phyloP scores from a whole-genome alignment of 2,113 vertebrate genomes.

The Podarcis cretensis region DNA sequence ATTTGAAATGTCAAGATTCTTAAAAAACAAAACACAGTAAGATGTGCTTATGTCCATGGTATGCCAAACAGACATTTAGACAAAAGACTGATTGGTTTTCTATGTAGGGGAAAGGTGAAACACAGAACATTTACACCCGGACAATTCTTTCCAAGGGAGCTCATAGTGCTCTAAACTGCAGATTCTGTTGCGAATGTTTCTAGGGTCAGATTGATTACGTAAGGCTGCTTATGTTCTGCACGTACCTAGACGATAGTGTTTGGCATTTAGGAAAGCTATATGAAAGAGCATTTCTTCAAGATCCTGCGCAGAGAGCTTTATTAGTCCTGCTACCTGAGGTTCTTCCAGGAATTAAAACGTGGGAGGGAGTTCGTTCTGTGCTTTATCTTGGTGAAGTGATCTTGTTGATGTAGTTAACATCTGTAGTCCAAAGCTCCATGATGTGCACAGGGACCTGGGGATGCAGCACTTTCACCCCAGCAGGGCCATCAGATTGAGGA shows the following conservation, averaged over 20 bases:
- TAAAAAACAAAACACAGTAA: not conserved
- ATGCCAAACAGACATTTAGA: slow-evolving; percentile 18
- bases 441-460: not conserved
- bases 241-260: not conserved
- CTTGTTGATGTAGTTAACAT: not conserved
- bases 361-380: not conserved
- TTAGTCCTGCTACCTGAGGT: not conserved
- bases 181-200: slow-evolving; percentile 2
- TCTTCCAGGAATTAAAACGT: not conserved
- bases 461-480: no score
- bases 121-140: not conserved
- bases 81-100: slow-evolving; percentile 1
- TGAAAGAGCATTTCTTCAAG: not conserved
- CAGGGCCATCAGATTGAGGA: not conserved
- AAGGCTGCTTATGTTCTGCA: not conserved
- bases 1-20: slow-evolving; percentile 3
- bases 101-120: slow-evolving; percentile 18
- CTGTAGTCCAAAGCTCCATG: not conserved
- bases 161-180: not conserved
- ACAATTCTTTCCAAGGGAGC: slow-evolving; percentile 16
- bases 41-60: slow-evolving; percentile 7
- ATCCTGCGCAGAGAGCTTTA: not conserved
- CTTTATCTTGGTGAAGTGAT: not conserved
- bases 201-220: not conserved
- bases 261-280: not conserved